Base-by-base conservation (phyloP, 2,888 invertebrate species). In the Allophyes oxyacanthae region DNA sequence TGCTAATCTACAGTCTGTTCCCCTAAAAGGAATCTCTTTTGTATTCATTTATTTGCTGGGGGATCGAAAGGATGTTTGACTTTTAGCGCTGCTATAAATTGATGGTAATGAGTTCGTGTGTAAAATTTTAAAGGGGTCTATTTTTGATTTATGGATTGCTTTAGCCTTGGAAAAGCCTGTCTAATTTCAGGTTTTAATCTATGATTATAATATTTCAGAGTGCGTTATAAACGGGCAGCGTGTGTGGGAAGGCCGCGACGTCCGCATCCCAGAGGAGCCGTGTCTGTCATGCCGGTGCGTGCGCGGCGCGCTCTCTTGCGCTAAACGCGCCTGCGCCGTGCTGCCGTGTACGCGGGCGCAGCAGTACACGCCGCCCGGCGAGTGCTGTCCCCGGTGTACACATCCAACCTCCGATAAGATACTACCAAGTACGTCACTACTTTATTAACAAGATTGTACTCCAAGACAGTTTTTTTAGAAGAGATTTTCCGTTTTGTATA, bases 241-340 rank as follows among this genome's bases (percentile, higher is more conserved):
- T 36, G 97, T 98, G 26, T 95, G 96, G 70, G 97, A 97, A 75
- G 97, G 97, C 15, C 95, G 97, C 52, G 97, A 97, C 64, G 97
- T 98, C 38, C 96, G 96, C 40, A 95, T 97, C 38, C 96, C 96
- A 37, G 97, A 97, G 83, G 98, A 98, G 89, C 97, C 98, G 2
- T 98, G 98, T 81, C 92, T 98, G 62, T 97, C 97, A 52, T 98
- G 98, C 80, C 96, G 96, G 38, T 98, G 98, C 86, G 95, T 95
- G 72, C 95, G 94, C 73, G 95, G 95, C 10, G 94, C 95, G 50
- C 89, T 98, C 73, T 96, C 96, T 11, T 98, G 98, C 84, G 95
- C 96, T 37, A 98, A 98, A 83, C 96, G 96, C 60, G 97, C 98
- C 0, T 99, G 99, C 78, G 98, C 98, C 0, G 98, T 98, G 6